Percentiles rank a stretch among this genome's conserved stretches.
Evolutionary conservation across 2,113 vertebrate genomes (phyloP).

Genomic region (Gymnocephalus cernua): DNA sequence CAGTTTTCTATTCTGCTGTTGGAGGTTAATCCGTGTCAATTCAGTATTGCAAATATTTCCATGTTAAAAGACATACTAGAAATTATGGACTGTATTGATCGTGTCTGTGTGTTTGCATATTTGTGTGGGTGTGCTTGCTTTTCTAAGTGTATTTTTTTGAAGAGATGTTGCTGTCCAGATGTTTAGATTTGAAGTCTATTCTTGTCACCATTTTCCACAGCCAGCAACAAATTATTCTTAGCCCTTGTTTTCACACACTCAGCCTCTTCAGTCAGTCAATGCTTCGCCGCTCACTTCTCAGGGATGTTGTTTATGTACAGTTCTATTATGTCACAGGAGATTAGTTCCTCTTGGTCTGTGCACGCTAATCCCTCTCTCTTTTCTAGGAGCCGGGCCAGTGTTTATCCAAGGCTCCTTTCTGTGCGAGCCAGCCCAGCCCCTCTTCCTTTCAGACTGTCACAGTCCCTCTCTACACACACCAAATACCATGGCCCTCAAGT

Average conservation of each 20-base stretch:
- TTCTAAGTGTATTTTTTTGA: slow-evolving; percentile 20
- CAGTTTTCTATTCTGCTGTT: neutral
- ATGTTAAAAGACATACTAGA: neutral
- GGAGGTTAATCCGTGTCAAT: slow-evolving; percentile 4
- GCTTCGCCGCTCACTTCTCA: slow-evolving; percentile 73
- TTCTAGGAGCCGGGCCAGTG: slow-evolving; percentile 68
- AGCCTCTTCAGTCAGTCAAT: slow-evolving; percentile 59
- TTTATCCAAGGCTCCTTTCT: slow-evolving; percentile 75
- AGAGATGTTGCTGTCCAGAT: slow-evolving; percentile 31
- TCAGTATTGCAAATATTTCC: slow-evolving; percentile 3
- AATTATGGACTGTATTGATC: neutral
- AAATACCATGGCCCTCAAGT: slow-evolving; percentile 77
- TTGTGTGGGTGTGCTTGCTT: slow-evolving; percentile 2
- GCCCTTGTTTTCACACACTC: slow-evolving; percentile 69
- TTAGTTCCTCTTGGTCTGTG: slow-evolving; percentile 80
- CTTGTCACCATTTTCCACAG: slow-evolving; percentile 41
- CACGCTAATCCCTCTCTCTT: slow-evolving; percentile 77
- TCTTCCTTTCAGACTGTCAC: slow-evolving; percentile 75
- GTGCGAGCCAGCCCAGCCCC: slow-evolving; percentile 59
- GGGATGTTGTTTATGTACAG: slow-evolving; percentile 82
- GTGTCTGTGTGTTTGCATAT: slow-evolving; percentile 12
- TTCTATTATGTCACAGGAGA: slow-evolving; percentile 83
- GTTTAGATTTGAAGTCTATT: slow-evolving; percentile 35
- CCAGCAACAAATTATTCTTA: slow-evolving; percentile 62
- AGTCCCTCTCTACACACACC: slow-evolving; percentile 63